These are phyloP conservation scores for Pogona vitticeps DNA, from an alignment of 2,113 vertebrate genomes.

Conservation along the genomic window DNA sequence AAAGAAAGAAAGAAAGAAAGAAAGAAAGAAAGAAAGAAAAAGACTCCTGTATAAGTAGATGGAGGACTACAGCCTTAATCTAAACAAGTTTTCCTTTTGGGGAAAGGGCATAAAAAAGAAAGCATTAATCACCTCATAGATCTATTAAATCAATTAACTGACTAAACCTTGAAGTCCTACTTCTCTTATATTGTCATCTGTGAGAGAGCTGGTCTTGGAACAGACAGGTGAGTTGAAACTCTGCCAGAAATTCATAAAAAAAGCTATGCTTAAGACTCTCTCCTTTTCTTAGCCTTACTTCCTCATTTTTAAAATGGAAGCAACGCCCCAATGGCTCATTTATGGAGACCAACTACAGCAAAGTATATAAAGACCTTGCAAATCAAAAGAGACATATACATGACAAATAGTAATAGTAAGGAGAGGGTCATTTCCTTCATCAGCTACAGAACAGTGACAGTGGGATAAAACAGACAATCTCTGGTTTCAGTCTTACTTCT, in stretches of 20 bases:
- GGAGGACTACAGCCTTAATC: background rate
- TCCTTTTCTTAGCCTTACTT: background rate
- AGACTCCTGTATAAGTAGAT: background rate
- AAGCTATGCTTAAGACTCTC: background rate
- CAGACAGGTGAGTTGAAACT: background rate
- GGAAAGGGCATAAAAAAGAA: background rate
- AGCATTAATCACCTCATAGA: background rate
- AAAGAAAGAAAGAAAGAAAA: background rate
- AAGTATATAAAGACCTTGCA: background rate
- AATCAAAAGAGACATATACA: background rate
- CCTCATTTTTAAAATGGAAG: background rate
- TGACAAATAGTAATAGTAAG: background rate
- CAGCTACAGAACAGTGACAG: background rate
- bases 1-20: background rate
- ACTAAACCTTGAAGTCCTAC: background rate
- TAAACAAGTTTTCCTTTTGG: background rate
- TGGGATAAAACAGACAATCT: background rate
- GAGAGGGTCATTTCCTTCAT: background rate
- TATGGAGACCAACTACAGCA: background rate
- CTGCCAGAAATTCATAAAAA: background rate
- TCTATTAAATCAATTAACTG: background rate
- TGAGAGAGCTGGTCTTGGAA: background rate
- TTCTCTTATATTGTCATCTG: background rate
- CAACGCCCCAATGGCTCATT: background rate
- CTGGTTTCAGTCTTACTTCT: background rate